Conservation (phyloP, 2,113 vertebrate genomes). For the Lagopus muta region DNA sequence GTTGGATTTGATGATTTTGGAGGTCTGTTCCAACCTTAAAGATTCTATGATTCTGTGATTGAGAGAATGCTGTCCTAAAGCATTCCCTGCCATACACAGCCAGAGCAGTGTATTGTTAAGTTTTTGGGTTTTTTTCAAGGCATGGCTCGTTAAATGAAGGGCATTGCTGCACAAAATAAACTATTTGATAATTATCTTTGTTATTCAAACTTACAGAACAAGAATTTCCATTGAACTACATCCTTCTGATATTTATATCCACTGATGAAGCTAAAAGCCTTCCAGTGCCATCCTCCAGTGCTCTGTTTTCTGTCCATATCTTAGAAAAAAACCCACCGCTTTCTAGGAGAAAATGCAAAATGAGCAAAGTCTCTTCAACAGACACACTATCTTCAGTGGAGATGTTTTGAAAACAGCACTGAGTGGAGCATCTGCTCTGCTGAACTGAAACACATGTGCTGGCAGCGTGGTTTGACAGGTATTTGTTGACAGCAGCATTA, state of each 20-base stretch:
- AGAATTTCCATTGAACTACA: background rate
- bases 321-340: background rate
- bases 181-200: background rate
- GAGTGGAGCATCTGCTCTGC: background rate
- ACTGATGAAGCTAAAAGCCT: background rate
- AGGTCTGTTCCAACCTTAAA: no score
- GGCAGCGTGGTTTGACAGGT: background rate
- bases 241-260: background rate
- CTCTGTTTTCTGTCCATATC: background rate
- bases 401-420: background rate
- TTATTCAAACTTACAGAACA: background rate
- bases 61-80: background rate
- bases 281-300: background rate
- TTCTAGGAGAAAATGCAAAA: background rate
- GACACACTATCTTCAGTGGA: background rate
- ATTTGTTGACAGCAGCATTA: background rate
- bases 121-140: background rate
- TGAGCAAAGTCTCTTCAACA: background rate
- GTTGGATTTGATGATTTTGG: no score
- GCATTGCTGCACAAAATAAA: background rate
- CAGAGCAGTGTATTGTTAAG: background rate
- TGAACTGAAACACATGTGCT: background rate
- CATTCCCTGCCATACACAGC: background rate
- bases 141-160: background rate
- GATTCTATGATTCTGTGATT: no score